Evolutionary conservation across 2,888 invertebrate species (phyloP), one percentile per base, ranked within the genome.

Genomic region (Nomada goodeniana): DNA sequence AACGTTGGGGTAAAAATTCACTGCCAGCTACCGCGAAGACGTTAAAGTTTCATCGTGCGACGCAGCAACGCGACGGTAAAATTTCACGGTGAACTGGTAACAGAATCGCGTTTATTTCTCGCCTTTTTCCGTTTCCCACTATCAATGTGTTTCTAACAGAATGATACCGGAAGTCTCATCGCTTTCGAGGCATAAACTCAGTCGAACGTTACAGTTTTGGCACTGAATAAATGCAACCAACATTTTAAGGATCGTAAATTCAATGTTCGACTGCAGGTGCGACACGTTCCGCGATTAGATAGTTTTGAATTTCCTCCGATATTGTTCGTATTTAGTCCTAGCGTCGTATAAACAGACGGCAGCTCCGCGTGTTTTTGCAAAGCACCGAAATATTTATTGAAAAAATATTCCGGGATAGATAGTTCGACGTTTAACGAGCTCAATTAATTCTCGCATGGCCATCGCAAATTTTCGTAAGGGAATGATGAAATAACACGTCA

Each of bases 1-100:
- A 73, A 57, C 36, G 44, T 26, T 2, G 36, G 29, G 47, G 29
- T 20, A 57, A 59, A 65, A 65, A 65, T 57, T 36, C 65, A 63
- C 13, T 36, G 36, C 67, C 13, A 52, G 29, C 50, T 65, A 23
- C 59, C 18, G 20, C 11, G 13, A 69, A 42, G 36, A 47, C 57
- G 68, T 57, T 69, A 57, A 69, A 69, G 26, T 57, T 67, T n/a
- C 53, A 36, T 55, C 36, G 53, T 18, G 29, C n/a, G 59, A 60
- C 59, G 15, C 18, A 26, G 26, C 23, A 23, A 63, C 42, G 47
- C 50, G 59, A 4, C 72, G 44, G 57, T 72, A 57, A 63, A 72
- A n/a, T 72, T 59, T 44, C 44, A 18, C 42, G n/a, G 13, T 11
- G 42, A 55, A 44, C 23, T 3, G 11, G 59, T 3, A 20, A 36